These are phyloP conservation scores for Thecophora atra DNA, from an alignment of 2,888 invertebrate genomes.

Conservation along the genomic window DNA sequence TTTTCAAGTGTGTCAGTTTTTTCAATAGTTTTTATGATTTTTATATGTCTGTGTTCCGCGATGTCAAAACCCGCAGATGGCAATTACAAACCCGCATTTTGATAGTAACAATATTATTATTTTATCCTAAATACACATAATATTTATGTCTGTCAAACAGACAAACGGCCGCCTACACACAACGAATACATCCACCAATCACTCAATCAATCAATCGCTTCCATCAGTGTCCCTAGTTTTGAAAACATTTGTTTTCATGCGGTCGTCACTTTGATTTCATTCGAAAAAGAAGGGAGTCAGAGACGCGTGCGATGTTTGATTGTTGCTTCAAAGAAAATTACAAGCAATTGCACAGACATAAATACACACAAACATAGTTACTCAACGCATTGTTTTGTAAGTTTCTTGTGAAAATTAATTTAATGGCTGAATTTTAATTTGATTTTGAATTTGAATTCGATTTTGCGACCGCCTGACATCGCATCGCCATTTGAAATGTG, in stretches of 20 bases:
- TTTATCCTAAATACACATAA: no score
- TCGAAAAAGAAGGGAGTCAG: background rate
- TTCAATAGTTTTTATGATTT: no score
- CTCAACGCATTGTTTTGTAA: background rate
- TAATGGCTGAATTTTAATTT: constrained; percentile 26
- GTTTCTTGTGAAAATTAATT: constrained; percentile 16
- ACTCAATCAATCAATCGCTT: background rate
- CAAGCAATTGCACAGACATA: background rate
- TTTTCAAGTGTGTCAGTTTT: no score
- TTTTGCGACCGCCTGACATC: background rate
- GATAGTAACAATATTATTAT: no score
- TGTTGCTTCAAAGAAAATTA: background rate
- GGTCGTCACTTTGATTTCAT: background rate
- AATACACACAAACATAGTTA: background rate
- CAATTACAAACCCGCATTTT: no score
- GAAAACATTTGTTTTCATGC: constrained; percentile 1
- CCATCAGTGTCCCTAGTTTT: background rate
- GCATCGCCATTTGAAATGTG: constrained; percentile 2
- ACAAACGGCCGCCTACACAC: background rate
- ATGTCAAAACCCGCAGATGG: no score
- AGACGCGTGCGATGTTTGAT: background rate
- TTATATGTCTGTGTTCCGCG: no score
- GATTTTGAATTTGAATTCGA: constrained; percentile 16
- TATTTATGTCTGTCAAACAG: no score
- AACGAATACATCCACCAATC: background rate